Evolutionary conservation across 1,140 invertebrate species (phyloP).

Genomic region (Pseudomyrmex sp.): DNA sequence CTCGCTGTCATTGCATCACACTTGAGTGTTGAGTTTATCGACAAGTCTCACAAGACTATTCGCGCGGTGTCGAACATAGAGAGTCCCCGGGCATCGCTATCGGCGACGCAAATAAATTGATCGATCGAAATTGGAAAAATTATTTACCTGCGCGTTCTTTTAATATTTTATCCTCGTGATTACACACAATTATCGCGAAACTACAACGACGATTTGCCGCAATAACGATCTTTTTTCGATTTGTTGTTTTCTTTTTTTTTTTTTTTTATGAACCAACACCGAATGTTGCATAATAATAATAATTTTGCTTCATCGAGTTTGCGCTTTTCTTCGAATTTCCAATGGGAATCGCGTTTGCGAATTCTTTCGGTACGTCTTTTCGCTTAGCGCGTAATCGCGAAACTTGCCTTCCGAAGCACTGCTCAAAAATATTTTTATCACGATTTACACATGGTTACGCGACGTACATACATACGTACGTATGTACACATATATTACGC

Average conservation of each 20-base stretch:
- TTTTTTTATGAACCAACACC: background rate
- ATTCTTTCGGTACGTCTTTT: background rate
- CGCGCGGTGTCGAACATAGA: background rate
- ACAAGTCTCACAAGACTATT: conserved; percentile 38
- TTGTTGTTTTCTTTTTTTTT: background rate
- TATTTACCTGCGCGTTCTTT: conserved; percentile 8
- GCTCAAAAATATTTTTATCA: conserved; percentile 28
- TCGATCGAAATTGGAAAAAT: conserved; percentile 46
- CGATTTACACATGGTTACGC: background rate
- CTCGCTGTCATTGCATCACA: conserved; percentile 43
- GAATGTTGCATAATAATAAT: conserved; percentile 24
- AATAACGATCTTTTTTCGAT: background rate
- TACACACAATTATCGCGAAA: background rate
- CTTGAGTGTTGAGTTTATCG: conserved; percentile 24
- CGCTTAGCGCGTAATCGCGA: background rate
- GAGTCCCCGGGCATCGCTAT: background rate
- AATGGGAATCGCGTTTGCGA: background rate
- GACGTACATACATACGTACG: background rate
- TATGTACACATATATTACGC: too few relatives aligned
- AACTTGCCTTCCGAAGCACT: conserved; percentile 19
- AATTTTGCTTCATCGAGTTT: background rate
- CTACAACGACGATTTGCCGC: too few relatives aligned
- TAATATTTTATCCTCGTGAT: conserved; percentile 13
- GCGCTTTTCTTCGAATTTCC: conserved; percentile 11
- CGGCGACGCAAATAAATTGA: conserved; percentile 39